Evolutionary conservation across 2,888 invertebrate genomes (phyloP), one percentile per base, ranked within the genome.

Genomic region (Hypolimnas misippus): DNA sequence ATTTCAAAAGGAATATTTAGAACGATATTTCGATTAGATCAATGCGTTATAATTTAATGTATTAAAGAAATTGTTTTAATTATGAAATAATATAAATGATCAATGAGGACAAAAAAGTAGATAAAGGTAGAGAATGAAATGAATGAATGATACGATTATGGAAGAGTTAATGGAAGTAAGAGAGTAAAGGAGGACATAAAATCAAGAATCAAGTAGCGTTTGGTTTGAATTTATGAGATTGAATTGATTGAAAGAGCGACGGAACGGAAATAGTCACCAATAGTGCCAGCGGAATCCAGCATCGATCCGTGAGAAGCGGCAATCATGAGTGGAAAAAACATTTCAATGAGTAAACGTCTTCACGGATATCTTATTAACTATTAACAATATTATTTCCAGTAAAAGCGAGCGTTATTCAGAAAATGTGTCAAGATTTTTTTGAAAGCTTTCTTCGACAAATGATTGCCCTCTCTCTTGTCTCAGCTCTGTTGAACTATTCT

Each of bases 371-470:
- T 76, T 75, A 73, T 52, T 25, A 35, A 54, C 25, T 49, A 49
- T 29, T 25, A 49, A 29, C 29, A 49, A 14, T 29, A 49, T 29
- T 49, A 49, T 49, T 29, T 16, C 44, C 40, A 40, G 17, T 29
- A 29, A 79, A 87, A 87, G 87, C 88, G 84, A 84, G 80, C 81
- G 79, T 70, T 79, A 86, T 93, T 94, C 94, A 94, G 94, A 94
- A 94, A 94, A 94, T 94, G 94, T 94, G 94, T 94, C 94, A 93
- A 93, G 93, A 92, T 92, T 91, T 91, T 91, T 92, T 92, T 91
- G 91, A 92, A 92, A 91, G 91, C 82, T 78, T 86, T 87, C 83
- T 90, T 93, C 91, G 85, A 87, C 89, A 85, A 80, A 90, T 90
- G 92, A 92, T 92, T 92, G 91, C 91, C 89, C 82, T 81, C 80